phyloP scores from a whole-genome alignment of 2,888 invertebrate genomes.

The Amitus sp. region DNA sequence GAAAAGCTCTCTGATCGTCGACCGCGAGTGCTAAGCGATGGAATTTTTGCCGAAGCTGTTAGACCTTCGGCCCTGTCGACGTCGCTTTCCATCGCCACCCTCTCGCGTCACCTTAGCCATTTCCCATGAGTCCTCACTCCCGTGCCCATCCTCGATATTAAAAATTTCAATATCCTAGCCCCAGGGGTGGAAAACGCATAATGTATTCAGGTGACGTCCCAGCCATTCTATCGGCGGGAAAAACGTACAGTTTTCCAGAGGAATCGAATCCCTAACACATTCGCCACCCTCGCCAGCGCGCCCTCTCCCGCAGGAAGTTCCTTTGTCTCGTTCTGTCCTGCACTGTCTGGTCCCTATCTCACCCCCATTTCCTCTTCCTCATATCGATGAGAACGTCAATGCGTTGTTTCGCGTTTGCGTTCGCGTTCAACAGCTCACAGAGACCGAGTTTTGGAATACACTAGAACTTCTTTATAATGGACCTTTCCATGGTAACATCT shows the following conservation, averaged over 20 bases:
- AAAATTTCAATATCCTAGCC: slow-evolving; percentile 67
- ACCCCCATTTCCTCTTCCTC: slow-evolving; percentile 22
- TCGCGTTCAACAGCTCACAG: no score
- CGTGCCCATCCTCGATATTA: slow-evolving; percentile 62
- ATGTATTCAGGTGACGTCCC: slow-evolving; percentile 67
- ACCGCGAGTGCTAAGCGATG: slow-evolving; percentile 49
- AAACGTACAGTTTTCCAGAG: slow-evolving; percentile 65
- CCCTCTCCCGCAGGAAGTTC: slow-evolving; percentile 45
- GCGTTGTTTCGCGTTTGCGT: slow-evolving; percentile 22
- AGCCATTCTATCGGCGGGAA: slow-evolving; percentile 66
- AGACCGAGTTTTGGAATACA: no score
- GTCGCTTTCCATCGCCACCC: slow-evolving; percentile 28
- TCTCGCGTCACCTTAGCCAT: slow-evolving; percentile 40
- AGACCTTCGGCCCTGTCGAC: slow-evolving; percentile 56
- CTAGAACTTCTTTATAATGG: no score
- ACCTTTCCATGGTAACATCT: no score
- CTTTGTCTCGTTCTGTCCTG: slow-evolving; percentile 52
- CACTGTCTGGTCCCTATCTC: slow-evolving; percentile 29
- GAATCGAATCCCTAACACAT: slow-evolving; percentile 62
- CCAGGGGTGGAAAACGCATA: slow-evolving; percentile 66
- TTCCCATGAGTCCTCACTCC: slow-evolving; percentile 36
- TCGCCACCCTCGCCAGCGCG: slow-evolving; percentile 42
- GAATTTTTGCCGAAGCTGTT: slow-evolving; percentile 58
- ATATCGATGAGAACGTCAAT: slow-evolving; percentile 38
- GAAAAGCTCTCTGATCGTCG: slow-evolving; percentile 20